A percentile compares a stretch with the other conserved stretches of the same genome.
phyloP scores from a whole-genome alignment of 2,113 vertebrate genomes.

The Larimichthys crocea region DNA sequence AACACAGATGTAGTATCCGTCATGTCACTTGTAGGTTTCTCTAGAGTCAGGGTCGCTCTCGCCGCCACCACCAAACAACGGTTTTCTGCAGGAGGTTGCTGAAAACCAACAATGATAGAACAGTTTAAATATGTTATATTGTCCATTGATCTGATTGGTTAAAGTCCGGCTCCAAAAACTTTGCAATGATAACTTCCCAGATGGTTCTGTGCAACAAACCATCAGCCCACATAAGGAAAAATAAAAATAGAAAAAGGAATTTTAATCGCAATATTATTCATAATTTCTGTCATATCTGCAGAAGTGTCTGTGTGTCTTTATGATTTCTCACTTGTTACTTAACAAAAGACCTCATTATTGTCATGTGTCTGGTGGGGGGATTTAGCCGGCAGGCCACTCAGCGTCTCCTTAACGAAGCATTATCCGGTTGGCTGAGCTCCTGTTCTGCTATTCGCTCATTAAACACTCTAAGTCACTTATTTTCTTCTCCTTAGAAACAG shows the following conservation, averaged over 20 bases:
- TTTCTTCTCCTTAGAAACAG: conserved; percentile 66
- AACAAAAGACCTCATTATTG: conserved; percentile 63
- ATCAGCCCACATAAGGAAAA: no score
- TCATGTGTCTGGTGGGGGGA: conserved; percentile 19
- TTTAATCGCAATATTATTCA: neutral
- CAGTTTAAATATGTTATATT: no score
- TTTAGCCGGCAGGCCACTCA: conserved; percentile 63
- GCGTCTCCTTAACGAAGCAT: conserved; percentile 69
- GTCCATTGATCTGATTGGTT: no score
- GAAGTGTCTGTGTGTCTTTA: neutral
- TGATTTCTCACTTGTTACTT: conserved; percentile 18
- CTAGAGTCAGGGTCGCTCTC: no score
- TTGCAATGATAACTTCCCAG: no score
- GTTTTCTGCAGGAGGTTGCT: no score
- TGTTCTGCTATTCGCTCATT: conserved; percentile 50
- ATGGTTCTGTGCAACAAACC: no score
- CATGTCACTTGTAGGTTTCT: no score
- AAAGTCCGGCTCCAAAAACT: no score
- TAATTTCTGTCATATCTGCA: conserved; percentile 3
- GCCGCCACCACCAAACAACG: no score
- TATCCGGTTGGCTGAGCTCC: conserved; percentile 54
- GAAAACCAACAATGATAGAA: no score
- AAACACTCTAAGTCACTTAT: conserved; percentile 59
- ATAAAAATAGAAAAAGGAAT: neutral
- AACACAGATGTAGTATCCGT: no score